phyloP scores from a whole-genome alignment of 2,797 vertebrate genomes.

The Sciurus carolinensis region DNA sequence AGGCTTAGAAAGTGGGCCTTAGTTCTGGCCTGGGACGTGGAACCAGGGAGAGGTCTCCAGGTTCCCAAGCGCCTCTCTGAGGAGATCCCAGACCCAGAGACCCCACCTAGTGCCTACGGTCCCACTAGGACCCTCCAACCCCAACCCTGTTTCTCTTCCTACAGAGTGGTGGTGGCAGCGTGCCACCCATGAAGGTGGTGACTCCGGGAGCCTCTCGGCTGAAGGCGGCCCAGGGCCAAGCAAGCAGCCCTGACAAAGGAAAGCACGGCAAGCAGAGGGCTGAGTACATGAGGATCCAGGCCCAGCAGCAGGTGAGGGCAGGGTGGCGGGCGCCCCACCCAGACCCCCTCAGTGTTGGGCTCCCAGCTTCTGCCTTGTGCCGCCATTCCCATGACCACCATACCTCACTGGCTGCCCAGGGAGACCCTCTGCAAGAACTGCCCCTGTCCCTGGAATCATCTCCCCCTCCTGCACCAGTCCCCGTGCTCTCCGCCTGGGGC shows the following conservation, averaged over 20 bases:
- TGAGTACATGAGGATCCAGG: slow-evolving; percentile 95
- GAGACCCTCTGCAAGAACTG: not conserved
- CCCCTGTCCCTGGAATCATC: not conserved
- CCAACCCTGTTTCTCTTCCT: slow-evolving; percentile 32
- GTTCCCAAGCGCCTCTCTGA: not conserved
- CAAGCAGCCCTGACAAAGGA: slow-evolving; percentile 95
- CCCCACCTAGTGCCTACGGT: not conserved
- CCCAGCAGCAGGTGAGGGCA: slow-evolving; percentile 95
- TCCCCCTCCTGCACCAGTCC: not conserved
- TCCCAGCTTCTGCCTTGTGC: not conserved
- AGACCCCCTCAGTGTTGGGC: no score
- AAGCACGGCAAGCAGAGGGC: slow-evolving; percentile 96
- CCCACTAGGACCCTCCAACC: not conserved
- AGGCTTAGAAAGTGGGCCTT: not conserved
- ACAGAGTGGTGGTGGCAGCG: slow-evolving; percentile 92
- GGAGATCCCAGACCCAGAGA: not conserved
- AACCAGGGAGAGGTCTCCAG: not conserved
- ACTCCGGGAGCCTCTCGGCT: slow-evolving; percentile 94
- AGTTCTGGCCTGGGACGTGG: not conserved
- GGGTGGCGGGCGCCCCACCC: not conserved
- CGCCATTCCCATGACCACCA: accelerated
- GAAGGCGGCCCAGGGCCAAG: slow-evolving; percentile 96
- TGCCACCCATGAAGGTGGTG: slow-evolving; percentile 92
- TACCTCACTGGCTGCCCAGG: not conserved
- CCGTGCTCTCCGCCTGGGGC: not conserved